phyloP scores from a whole-genome alignment of 2,797 vertebrate genomes.

The Siniperca undulata region DNA sequence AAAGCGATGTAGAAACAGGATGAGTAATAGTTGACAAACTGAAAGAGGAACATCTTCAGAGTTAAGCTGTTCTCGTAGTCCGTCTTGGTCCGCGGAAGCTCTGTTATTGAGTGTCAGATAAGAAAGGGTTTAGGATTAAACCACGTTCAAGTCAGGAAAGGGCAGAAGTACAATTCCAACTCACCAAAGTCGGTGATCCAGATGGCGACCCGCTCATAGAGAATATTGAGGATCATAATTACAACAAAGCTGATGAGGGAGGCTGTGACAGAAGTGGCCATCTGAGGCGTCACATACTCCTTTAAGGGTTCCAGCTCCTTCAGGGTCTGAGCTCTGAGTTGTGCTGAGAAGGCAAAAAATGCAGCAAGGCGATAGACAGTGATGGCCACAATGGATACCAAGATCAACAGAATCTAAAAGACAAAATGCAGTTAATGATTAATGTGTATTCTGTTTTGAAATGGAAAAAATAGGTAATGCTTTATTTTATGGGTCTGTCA shows the following conservation, averaged over 20 bases:
- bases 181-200: conserved; percentile 95
- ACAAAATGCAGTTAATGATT: not conserved
- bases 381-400: conserved; percentile 93
- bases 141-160: fast-evolving
- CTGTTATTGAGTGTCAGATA: conserved; percentile 70
- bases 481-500: not conserved
- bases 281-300: conserved; percentile 95
- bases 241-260: conserved; percentile 94
- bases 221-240: conserved; percentile 93
- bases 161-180: conserved; percentile 17
- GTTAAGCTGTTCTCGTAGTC: conserved; percentile 97
- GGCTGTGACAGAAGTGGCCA: conserved; percentile 93
- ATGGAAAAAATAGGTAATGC: not conserved
- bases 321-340: conserved; percentile 78
- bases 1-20: conserved; percentile 98
- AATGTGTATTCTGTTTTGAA: not conserved
- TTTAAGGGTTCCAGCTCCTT: conserved; percentile 87
- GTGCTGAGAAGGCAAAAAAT: conserved; percentile 91
- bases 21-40: conserved; percentile 98
- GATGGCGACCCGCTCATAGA: conserved; percentile 94
- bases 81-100: conserved; percentile 93
- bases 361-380: conserved; percentile 94
- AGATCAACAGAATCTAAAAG: conserved; percentile 90
- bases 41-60: conserved; percentile 97
- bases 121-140: not conserved